Percentiles rank a stretch among this genome's conserved stretches.
Conservation (phyloP, 92 coral and sea anemone species). For the Epizoanthus illoricatus region DNA sequence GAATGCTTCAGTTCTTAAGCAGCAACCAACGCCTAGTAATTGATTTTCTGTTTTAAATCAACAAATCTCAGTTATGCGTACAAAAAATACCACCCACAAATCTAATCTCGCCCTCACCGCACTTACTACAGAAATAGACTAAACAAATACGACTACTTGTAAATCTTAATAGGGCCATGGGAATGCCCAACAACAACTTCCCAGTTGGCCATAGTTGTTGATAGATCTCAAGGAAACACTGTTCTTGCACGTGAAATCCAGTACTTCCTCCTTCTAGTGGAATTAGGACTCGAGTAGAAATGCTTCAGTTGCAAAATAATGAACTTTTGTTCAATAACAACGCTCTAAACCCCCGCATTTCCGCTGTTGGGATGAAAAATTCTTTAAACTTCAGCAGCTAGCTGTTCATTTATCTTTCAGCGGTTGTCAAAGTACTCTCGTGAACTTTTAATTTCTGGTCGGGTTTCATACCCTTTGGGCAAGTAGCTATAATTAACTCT, state of each 20-base stretch:
- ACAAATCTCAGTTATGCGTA: not conserved
- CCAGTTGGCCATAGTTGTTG: conserved; percentile 7
- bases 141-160: not conserved
- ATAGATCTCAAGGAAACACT: not conserved
- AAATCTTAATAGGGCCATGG: not conserved
- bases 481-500: too few species aligned
- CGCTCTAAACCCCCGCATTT: not conserved
- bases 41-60: conserved; percentile 12
- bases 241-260: not conserved
- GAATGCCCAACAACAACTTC: not conserved
- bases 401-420: not conserved
- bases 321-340: not conserved
- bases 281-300: not conserved
- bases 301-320: not conserved
- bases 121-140: not conserved
- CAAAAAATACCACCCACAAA: not conserved
- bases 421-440: too few species aligned
- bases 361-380: not conserved
- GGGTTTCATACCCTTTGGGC: too few species aligned
- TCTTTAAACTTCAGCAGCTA: not conserved
- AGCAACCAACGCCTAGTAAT: not conserved
- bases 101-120: not conserved
- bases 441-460: too few species aligned
- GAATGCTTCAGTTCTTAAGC: not conserved
- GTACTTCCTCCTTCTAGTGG: not conserved